Conservation (phyloP, 2,888 invertebrate genomes). For the Melanophora roralis region DNA sequence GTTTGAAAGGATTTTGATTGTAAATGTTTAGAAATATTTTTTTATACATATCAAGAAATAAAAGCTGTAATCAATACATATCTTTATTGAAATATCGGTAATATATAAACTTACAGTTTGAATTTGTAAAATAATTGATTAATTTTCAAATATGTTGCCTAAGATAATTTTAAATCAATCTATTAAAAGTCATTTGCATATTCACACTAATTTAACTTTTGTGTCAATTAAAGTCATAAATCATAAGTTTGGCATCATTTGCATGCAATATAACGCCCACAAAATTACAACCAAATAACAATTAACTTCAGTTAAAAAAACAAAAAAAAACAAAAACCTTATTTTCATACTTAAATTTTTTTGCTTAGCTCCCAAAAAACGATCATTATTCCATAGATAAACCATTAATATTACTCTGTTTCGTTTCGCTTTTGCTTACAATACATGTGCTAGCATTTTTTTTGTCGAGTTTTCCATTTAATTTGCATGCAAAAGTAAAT, state of each 20-base stretch:
- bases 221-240: constrained; percentile 35
- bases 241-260: constrained; percentile 56
- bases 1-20: constrained; percentile 6
- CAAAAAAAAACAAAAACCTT: constrained; percentile 3
- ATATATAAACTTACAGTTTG: too few species aligned
- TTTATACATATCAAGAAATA: not conserved
- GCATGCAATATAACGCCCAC: constrained; percentile 57
- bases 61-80: too few species aligned
- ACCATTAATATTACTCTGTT: constrained; percentile 56
- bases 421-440: constrained; percentile 3
- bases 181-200: constrained; percentile 35
- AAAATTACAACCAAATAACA: constrained; percentile 55
- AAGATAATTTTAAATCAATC: too few species aligned
- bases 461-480: constrained; percentile 17
- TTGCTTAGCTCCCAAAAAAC: constrained; percentile 12
- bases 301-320: constrained; percentile 54
- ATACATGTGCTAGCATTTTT: constrained; percentile 1
- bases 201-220: constrained; percentile 52
- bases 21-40: not conserved
- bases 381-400: constrained; percentile 51
- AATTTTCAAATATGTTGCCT: too few species aligned
- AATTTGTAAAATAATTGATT: not conserved
- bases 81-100: too few species aligned
- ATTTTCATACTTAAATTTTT: not conserved
- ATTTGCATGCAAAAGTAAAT: constrained; percentile 62